Evolutionary conservation across 2,113 vertebrate genomes (phyloP).

Genomic region (Eubucco bourcierii): DNA sequence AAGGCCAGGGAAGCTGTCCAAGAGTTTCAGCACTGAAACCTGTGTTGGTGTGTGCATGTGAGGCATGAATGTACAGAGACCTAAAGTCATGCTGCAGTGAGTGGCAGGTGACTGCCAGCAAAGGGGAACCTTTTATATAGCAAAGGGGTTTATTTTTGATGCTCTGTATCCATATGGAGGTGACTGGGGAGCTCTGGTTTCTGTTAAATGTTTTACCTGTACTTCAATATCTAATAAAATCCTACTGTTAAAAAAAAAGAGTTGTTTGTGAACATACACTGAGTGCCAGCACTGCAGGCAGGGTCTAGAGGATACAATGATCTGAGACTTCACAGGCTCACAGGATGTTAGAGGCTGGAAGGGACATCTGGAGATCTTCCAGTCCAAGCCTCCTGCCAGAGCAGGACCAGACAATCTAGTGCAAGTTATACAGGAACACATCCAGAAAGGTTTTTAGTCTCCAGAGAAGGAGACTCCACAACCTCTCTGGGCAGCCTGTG

Average conservation of each 20-base stretch:
- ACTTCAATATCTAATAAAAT: conserved; percentile 27
- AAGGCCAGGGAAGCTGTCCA: not conserved
- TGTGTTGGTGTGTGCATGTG: not conserved
- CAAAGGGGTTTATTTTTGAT: not conserved
- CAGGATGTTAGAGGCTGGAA: too few species aligned
- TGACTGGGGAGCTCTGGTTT: not conserved
- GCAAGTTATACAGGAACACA: too few species aligned
- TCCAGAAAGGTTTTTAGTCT: too few species aligned
- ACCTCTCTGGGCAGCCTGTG: too few species aligned
- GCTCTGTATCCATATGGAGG: not conserved
- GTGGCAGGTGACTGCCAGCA: not conserved
- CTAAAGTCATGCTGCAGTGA: not conserved
- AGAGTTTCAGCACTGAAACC: not conserved
- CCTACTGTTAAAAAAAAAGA: not conserved
- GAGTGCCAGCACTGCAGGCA: not conserved
- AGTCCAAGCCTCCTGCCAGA: too few species aligned
- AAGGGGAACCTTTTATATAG: not conserved
- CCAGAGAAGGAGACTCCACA: too few species aligned
- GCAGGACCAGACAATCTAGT: too few species aligned
- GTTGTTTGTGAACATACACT: not conserved
- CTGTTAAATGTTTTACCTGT: not conserved
- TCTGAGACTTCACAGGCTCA: too few species aligned
- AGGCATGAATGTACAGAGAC: not conserved
- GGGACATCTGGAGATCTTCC: too few species aligned
- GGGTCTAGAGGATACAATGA: not conserved